Percentiles rank a stretch among this genome's conserved stretches.
These are phyloP conservation scores for Chlorospingus flavigularis DNA, from an alignment of 2,797 vertebrate species.

Conservation along the genomic window DNA sequence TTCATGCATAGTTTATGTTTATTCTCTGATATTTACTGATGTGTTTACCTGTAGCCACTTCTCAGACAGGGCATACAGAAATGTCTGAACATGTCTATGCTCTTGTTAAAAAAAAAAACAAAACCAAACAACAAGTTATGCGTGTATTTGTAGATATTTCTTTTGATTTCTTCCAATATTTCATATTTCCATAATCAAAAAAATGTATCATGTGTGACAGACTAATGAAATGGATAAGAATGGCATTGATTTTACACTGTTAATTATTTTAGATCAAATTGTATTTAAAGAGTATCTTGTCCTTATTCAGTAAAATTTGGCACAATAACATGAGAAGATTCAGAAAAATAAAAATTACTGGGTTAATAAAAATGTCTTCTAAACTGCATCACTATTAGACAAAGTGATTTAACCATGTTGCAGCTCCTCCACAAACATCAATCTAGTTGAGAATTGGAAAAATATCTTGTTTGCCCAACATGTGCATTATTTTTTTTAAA, in stretches of 20 bases:
- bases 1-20: neutral
- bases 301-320: neutral
- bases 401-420: neutral
- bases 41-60: neutral
- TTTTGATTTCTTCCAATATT: neutral
- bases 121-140: neutral
- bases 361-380: neutral
- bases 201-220: neutral
- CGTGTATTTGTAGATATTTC: neutral
- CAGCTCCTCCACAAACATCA: neutral
- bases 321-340: neutral
- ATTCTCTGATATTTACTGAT: neutral
- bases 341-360: neutral
- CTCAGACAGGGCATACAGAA: neutral
- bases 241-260: neutral
- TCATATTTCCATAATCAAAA: neutral
- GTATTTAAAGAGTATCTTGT: neutral
- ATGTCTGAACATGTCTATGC: neutral
- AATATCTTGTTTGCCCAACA: neutral
- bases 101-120: neutral
- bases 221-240: neutral
- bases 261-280: neutral
- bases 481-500: neutral
- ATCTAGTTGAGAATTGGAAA: neutral
- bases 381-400: neutral